phyloP scores from a whole-genome alignment of 2,797 vertebrate genomes.

The Amphiprion clarkii region DNA sequence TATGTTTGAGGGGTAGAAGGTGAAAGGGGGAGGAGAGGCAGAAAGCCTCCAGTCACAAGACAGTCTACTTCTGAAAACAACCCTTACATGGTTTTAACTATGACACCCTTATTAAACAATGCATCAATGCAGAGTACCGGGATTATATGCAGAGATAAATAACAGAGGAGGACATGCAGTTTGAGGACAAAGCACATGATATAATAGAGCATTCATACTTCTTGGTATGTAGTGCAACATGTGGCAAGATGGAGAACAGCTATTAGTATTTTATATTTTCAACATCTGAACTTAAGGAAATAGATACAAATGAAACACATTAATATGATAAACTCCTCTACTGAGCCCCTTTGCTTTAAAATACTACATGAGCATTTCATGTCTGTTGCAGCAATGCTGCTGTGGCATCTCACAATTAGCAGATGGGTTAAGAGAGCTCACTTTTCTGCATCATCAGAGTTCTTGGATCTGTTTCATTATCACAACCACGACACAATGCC shows the following conservation, averaged over 20 bases:
- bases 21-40: slow-evolving; percentile 60
- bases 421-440: slow-evolving; percentile 20
- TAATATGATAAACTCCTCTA: neutral
- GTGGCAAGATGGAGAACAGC: neutral
- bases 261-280: neutral
- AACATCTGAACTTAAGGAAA: neutral
- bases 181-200: slow-evolving; percentile 6
- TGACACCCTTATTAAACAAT: slow-evolving; percentile 63
- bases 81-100: slow-evolving; percentile 66
- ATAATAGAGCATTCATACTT: neutral
- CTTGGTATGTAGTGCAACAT: neutral
- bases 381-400: slow-evolving; percentile 22
- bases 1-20: slow-evolving; percentile 72
- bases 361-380: slow-evolving; percentile 20
- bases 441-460: slow-evolving; percentile 32
- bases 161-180: neutral
- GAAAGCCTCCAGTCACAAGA: slow-evolving; percentile 77
- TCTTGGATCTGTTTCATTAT: slow-evolving; percentile 79
- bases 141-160: slow-evolving; percentile 17
- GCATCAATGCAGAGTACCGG: slow-evolving; percentile 16
- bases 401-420: slow-evolving; percentile 62
- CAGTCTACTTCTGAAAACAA: slow-evolving; percentile 69
- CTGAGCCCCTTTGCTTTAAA: slow-evolving; percentile 6
- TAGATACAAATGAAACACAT: slow-evolving; percentile 3
- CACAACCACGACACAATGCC: slow-evolving; percentile 59